phyloP scores from a whole-genome alignment of 2,888 invertebrate genomes.

The Brassicogethes aeneus region DNA sequence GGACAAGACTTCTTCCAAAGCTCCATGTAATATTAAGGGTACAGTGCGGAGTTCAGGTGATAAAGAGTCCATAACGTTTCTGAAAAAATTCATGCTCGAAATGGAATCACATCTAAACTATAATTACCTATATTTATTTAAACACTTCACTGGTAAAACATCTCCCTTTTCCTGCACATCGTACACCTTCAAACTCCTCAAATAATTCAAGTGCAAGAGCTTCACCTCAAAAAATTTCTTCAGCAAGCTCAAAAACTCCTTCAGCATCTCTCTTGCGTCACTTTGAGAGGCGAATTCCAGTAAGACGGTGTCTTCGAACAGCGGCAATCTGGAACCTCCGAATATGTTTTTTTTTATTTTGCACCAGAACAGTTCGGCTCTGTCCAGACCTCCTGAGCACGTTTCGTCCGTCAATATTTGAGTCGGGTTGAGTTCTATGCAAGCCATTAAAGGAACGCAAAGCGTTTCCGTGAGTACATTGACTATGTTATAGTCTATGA shows the following conservation, averaged over 20 bases:
- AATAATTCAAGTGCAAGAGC: not conserved
- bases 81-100: not conserved
- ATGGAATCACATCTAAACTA: too few species aligned
- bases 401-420: not conserved
- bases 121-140: too few species aligned
- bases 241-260: not conserved
- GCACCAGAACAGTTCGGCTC: not conserved
- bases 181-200: too few species aligned
- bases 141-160: too few species aligned
- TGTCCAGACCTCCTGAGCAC: not conserved
- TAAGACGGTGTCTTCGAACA: not conserved
- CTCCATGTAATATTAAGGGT: not conserved
- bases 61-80: too few species aligned
- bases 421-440: not conserved
- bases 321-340: not conserved
- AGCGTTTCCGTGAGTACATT: not conserved
- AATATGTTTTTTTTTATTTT: not conserved
- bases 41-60: not conserved
- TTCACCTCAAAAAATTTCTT: not conserved
- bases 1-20: not conserved
- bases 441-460: not conserved
- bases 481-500: not conserved
- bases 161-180: too few species aligned
- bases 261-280: not conserved
- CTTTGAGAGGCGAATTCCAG: not conserved